Base-by-base conservation (phyloP, 2,888 invertebrate species). In the Craniophora ligustri region DNA sequence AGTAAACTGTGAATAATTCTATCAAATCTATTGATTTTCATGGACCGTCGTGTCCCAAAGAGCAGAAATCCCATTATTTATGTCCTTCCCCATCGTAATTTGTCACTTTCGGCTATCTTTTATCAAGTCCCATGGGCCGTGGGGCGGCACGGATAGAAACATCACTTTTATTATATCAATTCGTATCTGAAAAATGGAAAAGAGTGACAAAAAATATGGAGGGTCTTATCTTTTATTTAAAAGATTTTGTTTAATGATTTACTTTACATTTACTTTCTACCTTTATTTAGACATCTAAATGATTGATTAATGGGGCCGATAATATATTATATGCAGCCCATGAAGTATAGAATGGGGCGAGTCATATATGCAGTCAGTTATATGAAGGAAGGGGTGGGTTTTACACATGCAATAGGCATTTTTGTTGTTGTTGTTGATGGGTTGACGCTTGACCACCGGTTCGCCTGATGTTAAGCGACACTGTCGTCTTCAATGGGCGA, bases 61-160 rank as follows among this genome's bases (percentile, higher is more conserved):
- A 47, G 31, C 42, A 53, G 10, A 55, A 60, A 58, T 66, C 50
- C 55, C 32, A 60, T 66, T 69, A 72, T 61, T 66, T 53, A 62
- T 48, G 50, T 44, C 42, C 30, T 46, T 39, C 15, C 30, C 40
- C 47, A 42, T 57, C 34, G 63, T 56, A 60, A 71, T 73, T 70
- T 73, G 74, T 70, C 74, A 67, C 44, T 61, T 62, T 51, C 41
- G 10, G 57, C 40, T 61, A 60, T 51, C 55, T 61, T 38, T 61
- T 61, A 67, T 64, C 61, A 15, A 2, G 2, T 38, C 59, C 53
- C 64, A 49, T 49, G 56, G 51, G 63, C 1, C 30, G 45, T 14
- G 35, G 45, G 26, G 41, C 38, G 34, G 41, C 26, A 41, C 15
- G 35, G 56, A 64, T 48, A 44, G 41, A 51, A 32, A 61, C 44